Base-by-base conservation (phyloP, 2,888 invertebrate genomes). In the Ethmia dodecea region DNA sequence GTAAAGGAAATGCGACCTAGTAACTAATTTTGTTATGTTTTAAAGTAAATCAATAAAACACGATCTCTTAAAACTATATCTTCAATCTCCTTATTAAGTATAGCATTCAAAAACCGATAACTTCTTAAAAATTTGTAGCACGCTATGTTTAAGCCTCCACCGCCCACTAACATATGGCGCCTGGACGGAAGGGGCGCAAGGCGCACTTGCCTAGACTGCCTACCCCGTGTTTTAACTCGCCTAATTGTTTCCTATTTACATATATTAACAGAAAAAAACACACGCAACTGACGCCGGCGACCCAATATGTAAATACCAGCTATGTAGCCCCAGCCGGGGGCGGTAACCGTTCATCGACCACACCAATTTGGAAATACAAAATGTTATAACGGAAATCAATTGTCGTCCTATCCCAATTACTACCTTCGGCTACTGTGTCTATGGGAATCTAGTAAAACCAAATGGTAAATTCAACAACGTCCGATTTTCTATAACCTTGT, bases 191-290 rank as follows among this genome's bases (percentile, higher is more conserved):
- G 76, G 83, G 79, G 75, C 65, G 70, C 70, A 66, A 72, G 67
- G 69, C 71, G 70, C 73, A 56, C 79, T 73, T 77, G 79, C 78
- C 77, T 77, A 78, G 72, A 75, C 79, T 78, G 79, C 75, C 80
- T 79, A 77, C 84, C 84, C 81, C 81, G 80, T 78, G 74, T 83
- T 74, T 83, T 83, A 84, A 81, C 79, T 80, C 78, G 78, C 80
- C 79, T 86, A 84, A 86, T 84, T 86, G 83, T 69, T 81, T 83
- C 77, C 76, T 77, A 84, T 86, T 84, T 86, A 81, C 84, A 84
- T 86, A 84, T 65, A 81, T 86, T 83, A 81, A 67, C 72, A 63
- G 68, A 72, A 79, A 84, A 79, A 26, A 81, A 76, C 63, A 60
- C 59, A 60, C 67, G 56, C 74, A 83, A 84, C 83, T 74, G 81